These are phyloP conservation scores for Phortica okadai DNA, from an alignment of 2,888 invertebrate species.

Conservation along the genomic window DNA sequence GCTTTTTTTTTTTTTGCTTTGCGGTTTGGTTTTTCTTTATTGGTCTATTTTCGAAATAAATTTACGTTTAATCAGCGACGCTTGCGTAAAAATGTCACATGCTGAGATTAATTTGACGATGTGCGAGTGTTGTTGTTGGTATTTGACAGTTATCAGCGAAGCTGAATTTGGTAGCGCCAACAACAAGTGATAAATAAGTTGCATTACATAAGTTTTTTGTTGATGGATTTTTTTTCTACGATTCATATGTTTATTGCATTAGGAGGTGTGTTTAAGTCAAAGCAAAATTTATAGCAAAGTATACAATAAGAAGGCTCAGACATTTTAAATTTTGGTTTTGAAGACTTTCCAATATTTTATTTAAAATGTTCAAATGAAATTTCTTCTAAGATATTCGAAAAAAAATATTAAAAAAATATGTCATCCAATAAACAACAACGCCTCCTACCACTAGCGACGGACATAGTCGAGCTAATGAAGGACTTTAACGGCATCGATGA, in stretches of 20 bases:
- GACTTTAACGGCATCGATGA: slow-evolving; percentile 30
- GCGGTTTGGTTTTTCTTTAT: slow-evolving; percentile 30
- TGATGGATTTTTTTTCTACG: not conserved
- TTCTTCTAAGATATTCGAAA: no score
- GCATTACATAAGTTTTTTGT: slow-evolving; percentile 11
- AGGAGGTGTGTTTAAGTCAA: not conserved
- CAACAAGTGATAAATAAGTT: slow-evolving; percentile 39
- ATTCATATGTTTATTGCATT: not conserved
- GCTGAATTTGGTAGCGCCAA: slow-evolving; percentile 14
- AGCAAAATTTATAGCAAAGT: no score
- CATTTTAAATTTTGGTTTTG: no score
- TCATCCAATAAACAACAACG: slow-evolving; percentile 14
- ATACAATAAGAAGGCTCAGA: no score
- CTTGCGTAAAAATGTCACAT: slow-evolving; percentile 59
- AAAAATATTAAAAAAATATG: not conserved
- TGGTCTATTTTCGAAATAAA: slow-evolving; percentile 64
- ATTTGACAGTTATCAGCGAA: slow-evolving; percentile 38
- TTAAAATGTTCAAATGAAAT: no score
- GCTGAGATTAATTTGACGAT: slow-evolving; percentile 56
- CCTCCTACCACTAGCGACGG: slow-evolving; percentile 39
- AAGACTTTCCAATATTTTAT: no score
- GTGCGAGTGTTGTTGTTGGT: slow-evolving; percentile 6
- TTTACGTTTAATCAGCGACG: slow-evolving; percentile 59
- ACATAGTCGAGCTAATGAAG: slow-evolving; percentile 43
- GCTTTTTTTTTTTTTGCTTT: slow-evolving; percentile 32